Base-by-base conservation (phyloP, 92 coral and sea anemone genomes). In the Umimayanthus chanpuru region DNA sequence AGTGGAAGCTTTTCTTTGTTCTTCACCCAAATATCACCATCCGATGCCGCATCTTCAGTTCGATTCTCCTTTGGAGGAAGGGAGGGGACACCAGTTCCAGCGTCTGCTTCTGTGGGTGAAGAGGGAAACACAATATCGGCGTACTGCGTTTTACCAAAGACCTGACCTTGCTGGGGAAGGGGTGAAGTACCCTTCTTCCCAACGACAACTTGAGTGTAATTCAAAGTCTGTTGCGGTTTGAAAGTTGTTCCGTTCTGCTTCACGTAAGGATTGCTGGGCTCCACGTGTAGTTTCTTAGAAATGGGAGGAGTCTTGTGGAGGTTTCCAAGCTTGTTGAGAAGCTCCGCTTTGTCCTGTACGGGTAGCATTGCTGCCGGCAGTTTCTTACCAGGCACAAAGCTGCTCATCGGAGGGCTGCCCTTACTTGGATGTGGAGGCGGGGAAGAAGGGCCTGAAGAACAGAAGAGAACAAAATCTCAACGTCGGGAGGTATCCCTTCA, bases 61-160 rank as follows among this genome's bases (percentile, higher is more conserved):
- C 89, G 89, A 73, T 72, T 79, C 55, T 86, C 89, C 81, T 93
- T 93, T 15, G 73, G 88, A 23, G 96, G 98, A 44, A 92, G 90
- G 3, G 88, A 86, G 3, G 98, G 98, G 6, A 89, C 77, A 10
- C 88, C 88, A 29, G 64, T 88, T 6, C 76, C 58, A 53, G 30
- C 80, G 0, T 81, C 75, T 12, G 75, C 80, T 64, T 91, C 94
- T 29, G 84, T 55, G 68, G 85, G 82, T 38, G 81, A 56, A 1
- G 73, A 9, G 11, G 96, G 96, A 36, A 97, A 65, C 38, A 92
- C 94, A 26, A 97, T 97, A 70, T 95, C 99, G 0, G 96, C 96
- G 77, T 97, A 97, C 18, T 94, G 95, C 23, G 99, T 97, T 77
- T 92, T 92, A 32, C 85, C 68, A 26, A 81, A 76, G 21, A 39